Base-by-base conservation (phyloP, 2,797 vertebrate genomes). In the Epinephelus awoara region DNA sequence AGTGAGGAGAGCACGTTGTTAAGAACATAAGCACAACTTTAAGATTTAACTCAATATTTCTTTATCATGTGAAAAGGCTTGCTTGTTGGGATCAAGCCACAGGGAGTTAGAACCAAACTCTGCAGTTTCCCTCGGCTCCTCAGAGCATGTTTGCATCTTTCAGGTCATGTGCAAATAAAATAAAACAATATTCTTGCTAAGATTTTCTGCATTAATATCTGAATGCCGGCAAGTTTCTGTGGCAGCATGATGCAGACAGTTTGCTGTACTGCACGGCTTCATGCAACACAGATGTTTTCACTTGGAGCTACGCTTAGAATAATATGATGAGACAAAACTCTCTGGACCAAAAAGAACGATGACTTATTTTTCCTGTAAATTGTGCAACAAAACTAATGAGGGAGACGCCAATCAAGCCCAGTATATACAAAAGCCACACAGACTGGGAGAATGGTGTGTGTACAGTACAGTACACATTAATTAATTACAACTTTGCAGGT, bases 1-100 rank as follows among this genome's bases (percentile, higher is more conserved):
- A 62, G 5, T 7, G 27, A 75, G 64, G 49, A 75, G 14, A 72
- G 51, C 23, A 49, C 4, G 12, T 2, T 18, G 69, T 38, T 44
- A 38, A 66, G 10, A 51, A 42, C 14, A 52, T 10, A 5, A 11
- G 9, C 11, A 55, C 25, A 63, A n/a, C 40, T 3, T 57, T 29
- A 51, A 18, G 54, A 56, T 52, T 19, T 8, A 19, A 72, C 67
- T 27, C 12, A 38, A 9, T n/a, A 46, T 56, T 54, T 65, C 3
- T 46, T 5, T 18, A 40, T 49, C n/a, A 44, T 14, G 8, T 46
- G 2, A 18, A 34, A 34, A 10, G 38, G 6, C 21, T 44, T 4
- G 1, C 10, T 17, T 58, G 25, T 21, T 29, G 5, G 5, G 6
- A 56, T 6, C 15, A 63, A 34, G 8, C 19, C 27, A 57, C 4